Evolutionary conservation across 2,888 invertebrate genomes (phyloP).

Genomic region (Agriopis leucophaearia): DNA sequence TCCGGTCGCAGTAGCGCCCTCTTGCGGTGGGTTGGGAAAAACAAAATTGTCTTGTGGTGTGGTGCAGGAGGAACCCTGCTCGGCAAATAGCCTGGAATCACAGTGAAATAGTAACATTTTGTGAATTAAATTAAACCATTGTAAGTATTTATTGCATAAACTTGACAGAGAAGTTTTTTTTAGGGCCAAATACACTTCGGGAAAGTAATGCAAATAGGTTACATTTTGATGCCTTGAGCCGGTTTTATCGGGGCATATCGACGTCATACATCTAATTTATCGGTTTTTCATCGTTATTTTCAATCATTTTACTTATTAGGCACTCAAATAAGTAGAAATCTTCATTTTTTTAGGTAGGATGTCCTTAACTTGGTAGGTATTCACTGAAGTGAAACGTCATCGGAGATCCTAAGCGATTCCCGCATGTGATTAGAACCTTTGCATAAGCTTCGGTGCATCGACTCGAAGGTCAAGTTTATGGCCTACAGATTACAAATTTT

Average conservation of each 20-base stretch:
- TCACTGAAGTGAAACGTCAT: constrained; percentile 55
- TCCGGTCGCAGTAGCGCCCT: constrained; percentile 71
- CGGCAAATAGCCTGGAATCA: constrained; percentile 70
- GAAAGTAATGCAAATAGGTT: constrained; percentile 51
- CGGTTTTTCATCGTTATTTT: constrained; percentile 36
- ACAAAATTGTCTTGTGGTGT: constrained; percentile 78
- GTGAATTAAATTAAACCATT: constrained; percentile 66
- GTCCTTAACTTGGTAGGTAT: constrained; percentile 26
- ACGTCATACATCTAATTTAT: constrained; percentile 67
- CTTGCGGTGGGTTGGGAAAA: constrained; percentile 60
- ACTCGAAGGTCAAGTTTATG: constrained; percentile 80
- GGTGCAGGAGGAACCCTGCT: constrained; percentile 65
- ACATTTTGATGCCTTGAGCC: constrained; percentile 60
- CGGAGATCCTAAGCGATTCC: constrained; percentile 42
- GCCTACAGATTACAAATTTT: constrained; percentile 45
- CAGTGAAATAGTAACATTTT: constrained; percentile 69
- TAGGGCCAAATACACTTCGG: not conserved
- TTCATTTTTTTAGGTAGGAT: not conserved
- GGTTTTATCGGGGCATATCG: constrained; percentile 62
- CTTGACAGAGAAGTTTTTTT: constrained; percentile 11
- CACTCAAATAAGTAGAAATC: not conserved
- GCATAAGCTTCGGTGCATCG: constrained; percentile 60
- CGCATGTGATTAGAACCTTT: constrained; percentile 70
- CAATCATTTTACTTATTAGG: not conserved
- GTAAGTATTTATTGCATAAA: constrained; percentile 64